phyloP scores from a whole-genome alignment of 2,113 vertebrate genomes.

The Entomyzon cyanotis region DNA sequence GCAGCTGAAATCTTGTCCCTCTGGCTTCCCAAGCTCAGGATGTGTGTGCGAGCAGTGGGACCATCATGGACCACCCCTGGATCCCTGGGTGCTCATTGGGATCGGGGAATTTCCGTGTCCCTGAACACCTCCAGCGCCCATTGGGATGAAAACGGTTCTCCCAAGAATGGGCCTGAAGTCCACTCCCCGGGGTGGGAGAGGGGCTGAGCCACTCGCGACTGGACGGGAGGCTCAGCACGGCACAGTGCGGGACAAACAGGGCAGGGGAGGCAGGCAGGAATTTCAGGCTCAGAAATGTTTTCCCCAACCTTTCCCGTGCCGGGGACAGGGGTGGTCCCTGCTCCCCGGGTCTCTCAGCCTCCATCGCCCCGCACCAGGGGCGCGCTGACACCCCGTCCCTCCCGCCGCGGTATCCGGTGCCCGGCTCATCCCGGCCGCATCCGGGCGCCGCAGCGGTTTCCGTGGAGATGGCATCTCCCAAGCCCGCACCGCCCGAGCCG shows the following conservation, averaged over 20 bases:
- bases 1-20: not conserved
- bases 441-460: slow-evolving; percentile 49
- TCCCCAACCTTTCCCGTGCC: accelerated
- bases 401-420: not conserved
- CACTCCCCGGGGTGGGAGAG: not conserved
- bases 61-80: accelerated
- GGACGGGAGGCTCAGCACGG: not conserved
- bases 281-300: not conserved
- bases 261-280: not conserved
- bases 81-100: not conserved
- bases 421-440: slow-evolving; percentile 32
- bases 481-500: slow-evolving; percentile 61
- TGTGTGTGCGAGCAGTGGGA: not conserved
- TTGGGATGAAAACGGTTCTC: accelerated
- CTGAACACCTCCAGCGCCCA: accelerated
- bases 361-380: not conserved
- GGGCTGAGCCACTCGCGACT: not conserved
- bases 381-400: not conserved
- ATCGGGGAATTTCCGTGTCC: accelerated
- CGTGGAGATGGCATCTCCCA: slow-evolving; percentile 68
- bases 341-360: not conserved
- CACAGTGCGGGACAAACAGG: not conserved
- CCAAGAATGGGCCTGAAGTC: not conserved
- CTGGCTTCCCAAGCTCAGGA: not conserved
- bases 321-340: not conserved